These are phyloP conservation scores for Drosophila ogumai DNA, from an alignment of 1,140 invertebrate species.

Conservation along the genomic window DNA sequence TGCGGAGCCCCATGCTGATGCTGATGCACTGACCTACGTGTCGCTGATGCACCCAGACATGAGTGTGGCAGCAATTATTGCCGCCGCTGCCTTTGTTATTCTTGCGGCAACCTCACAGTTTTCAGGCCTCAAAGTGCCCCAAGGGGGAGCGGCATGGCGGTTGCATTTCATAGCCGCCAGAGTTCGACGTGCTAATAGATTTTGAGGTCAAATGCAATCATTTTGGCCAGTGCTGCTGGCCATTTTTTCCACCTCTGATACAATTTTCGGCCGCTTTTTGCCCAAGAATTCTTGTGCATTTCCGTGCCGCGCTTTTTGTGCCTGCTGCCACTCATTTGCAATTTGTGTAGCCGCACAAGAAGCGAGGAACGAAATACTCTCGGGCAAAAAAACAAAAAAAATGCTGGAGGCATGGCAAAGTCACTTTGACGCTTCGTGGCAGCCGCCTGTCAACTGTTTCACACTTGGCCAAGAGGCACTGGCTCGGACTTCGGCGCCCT, in stretches of 20 bases:
- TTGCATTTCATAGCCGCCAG: constrained; percentile 79
- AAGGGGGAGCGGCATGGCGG: constrained; percentile 49
- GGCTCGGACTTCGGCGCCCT: constrained; percentile 9
- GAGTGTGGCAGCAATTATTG: constrained; percentile 53
- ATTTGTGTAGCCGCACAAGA: constrained; percentile 50
- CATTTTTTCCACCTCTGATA: constrained; percentile 59
- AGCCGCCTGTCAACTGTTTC: constrained; percentile 74
- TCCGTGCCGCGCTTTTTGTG: constrained; percentile 70
- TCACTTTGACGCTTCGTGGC: constrained; percentile 79
- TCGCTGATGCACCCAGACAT: constrained; percentile 76
- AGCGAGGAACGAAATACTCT: constrained; percentile 5
- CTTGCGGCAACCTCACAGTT: constrained; percentile 71
- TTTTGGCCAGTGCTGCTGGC: constrained; percentile 36
- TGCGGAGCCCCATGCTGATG: constrained; percentile 23
- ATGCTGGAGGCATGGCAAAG: constrained; percentile 44
- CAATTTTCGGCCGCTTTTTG: constrained; percentile 70
- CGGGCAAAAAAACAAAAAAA: background rate
- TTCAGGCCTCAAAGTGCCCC: constrained; percentile 57
- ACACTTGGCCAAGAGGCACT: constrained; percentile 54
- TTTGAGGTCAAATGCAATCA: constrained; percentile 80
- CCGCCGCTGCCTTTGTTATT: constrained; percentile 27
- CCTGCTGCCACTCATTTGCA: constrained; percentile 67
- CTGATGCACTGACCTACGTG: constrained; percentile 78
- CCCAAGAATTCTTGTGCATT: constrained; percentile 79
- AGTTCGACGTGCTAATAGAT: constrained; percentile 83